A percentile compares a stretch with the other conserved stretches of the same genome.
Evolutionary conservation across 2,113 vertebrate species (phyloP).

Genomic region (Gavialis gangeticus): DNA sequence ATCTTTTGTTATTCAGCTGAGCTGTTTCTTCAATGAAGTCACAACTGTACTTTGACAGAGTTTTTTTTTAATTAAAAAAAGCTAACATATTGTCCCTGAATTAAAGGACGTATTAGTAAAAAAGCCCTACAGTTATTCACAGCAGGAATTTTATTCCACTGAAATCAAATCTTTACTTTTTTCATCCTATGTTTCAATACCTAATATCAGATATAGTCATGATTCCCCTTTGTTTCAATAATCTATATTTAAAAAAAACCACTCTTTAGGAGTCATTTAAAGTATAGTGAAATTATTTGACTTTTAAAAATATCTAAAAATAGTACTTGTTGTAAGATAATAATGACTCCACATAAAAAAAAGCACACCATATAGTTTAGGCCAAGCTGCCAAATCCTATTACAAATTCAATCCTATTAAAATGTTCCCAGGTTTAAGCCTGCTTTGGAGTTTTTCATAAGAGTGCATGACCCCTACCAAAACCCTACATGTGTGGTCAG

Average conservation of each 20-base stretch:
- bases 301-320: not conserved
- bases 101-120: conserved; percentile 38
- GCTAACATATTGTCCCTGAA: not conserved
- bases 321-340: conserved; percentile 7
- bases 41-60: not conserved
- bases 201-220: not conserved
- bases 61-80: conserved; percentile 37
- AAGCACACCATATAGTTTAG: conserved; percentile 73
- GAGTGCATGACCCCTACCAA: conserved; percentile 83
- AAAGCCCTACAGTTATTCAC: conserved; percentile 33
- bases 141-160: conserved; percentile 18
- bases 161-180: not conserved
- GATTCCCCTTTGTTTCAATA: conserved; percentile 18
- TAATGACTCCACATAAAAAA: conserved; percentile 30
- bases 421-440: conserved; percentile 89
- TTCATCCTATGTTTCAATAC: conserved; percentile 27
- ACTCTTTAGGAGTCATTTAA: not conserved
- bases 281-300: conserved; percentile 36
- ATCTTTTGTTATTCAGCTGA: conserved; percentile 46
- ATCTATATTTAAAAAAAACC: not conserved
- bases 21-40: conserved; percentile 20
- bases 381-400: conserved; percentile 88
- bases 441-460: conserved; percentile 87
- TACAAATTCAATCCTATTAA: conserved; percentile 92
- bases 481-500: conserved; percentile 89